Conservation (phyloP, 2,113 vertebrate genomes). For the Equus quagga region DNA sequence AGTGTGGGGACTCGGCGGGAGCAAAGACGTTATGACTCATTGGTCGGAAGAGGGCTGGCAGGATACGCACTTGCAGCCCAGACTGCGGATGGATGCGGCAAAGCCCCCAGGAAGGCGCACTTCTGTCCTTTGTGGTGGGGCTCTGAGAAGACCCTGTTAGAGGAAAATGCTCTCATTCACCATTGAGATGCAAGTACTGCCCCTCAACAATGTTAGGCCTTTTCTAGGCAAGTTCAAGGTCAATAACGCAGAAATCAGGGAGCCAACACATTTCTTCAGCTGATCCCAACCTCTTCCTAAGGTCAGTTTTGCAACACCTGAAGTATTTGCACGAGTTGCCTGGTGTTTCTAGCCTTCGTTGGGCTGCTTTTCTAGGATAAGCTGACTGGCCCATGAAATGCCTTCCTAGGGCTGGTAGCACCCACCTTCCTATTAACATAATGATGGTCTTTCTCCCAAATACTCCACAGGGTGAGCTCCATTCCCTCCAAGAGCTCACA, state of each 20-base stretch:
- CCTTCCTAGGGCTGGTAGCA: background rate
- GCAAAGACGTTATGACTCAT: background rate
- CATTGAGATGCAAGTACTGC: background rate
- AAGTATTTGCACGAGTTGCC: constrained; percentile 15
- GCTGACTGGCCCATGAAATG: background rate
- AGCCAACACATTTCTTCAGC: constrained; percentile 29
- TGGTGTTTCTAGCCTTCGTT: background rate
- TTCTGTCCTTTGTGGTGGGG: background rate
- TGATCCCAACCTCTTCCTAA: constrained; percentile 34
- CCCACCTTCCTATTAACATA: background rate
- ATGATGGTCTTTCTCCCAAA: background rate
- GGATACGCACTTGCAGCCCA: background rate
- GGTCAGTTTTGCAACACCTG: constrained; percentile 20
- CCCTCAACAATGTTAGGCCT: background rate
- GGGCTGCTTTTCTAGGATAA: background rate
- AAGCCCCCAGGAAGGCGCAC: background rate
- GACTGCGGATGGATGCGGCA: background rate
- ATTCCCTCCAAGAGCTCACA: background rate
- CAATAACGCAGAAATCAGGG: constrained; percentile 25
- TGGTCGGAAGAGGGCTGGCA: background rate
- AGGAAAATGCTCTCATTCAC: background rate
- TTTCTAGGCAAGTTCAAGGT: constrained; percentile 63
- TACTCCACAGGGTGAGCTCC: no score
- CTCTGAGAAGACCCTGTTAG: background rate
- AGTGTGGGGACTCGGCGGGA: background rate